phyloP scores from a whole-genome alignment of 1,140 invertebrate species.

The Dryas iulia region DNA sequence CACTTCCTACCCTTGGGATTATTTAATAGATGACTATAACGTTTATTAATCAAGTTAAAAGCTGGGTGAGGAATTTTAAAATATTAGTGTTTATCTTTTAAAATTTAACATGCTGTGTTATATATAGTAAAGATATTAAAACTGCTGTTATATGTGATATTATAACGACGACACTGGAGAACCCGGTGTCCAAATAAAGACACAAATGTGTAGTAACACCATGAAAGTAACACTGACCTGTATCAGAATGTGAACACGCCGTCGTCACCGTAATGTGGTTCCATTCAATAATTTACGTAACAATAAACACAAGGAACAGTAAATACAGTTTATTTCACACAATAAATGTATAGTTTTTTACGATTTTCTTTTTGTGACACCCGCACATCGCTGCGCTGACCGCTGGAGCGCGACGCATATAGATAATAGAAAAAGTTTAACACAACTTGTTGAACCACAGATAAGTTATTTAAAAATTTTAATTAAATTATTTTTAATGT shows the following conservation, averaged over 20 bases:
- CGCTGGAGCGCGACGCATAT: conserved; percentile 40
- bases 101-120: background rate
- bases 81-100: background rate
- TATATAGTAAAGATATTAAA: background rate
- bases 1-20: background rate
- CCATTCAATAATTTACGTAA: conserved; percentile 57
- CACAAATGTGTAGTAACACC: conserved; percentile 32
- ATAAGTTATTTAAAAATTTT: background rate
- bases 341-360: conserved; percentile 66
- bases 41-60: background rate
- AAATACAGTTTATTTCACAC: conserved; percentile 66
- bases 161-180: conserved; percentile 55
- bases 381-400: conserved; percentile 46
- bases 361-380: conserved; percentile 68
- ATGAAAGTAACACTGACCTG: conserved; percentile 64
- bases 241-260: conserved; percentile 41
- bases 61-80: background rate
- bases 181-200: conserved; percentile 73
- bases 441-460: conserved; percentile 10
- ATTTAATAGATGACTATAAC: background rate
- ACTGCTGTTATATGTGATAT: conserved; percentile 34
- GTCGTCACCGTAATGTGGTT: conserved; percentile 35
- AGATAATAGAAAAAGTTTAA: conserved; percentile 33
- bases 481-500: background rate
- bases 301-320: conserved; percentile 50